These are phyloP conservation scores for Aphidius gifuensis DNA, from an alignment of 1,140 invertebrate genomes.

Conservation along the genomic window DNA sequence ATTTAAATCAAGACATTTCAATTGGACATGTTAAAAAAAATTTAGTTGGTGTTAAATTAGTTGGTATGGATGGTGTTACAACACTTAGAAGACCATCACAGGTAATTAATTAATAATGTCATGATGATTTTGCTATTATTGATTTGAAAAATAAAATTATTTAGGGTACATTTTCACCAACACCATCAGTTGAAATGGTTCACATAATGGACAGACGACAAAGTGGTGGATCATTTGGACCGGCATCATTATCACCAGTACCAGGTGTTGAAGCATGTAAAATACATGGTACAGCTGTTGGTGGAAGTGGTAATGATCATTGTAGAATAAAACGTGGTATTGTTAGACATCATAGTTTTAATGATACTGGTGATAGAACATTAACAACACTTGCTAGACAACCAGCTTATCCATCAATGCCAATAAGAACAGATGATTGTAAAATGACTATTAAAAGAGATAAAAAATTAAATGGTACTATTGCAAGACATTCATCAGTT, in stretches of 20 bases:
- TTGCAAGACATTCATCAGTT: constrained; percentile 40
- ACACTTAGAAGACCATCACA: constrained; percentile 49
- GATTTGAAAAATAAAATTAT: not conserved
- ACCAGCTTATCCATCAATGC: constrained; percentile 53
- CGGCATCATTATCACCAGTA: constrained; percentile 50
- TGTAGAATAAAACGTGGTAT: constrained; percentile 54
- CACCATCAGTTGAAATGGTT: constrained; percentile 53
- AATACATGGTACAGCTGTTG: constrained; percentile 49
- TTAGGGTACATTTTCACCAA: constrained; percentile 52
- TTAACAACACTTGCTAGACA: constrained; percentile 51
- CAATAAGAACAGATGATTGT: constrained; percentile 47
- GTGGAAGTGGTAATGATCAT: constrained; percentile 47
- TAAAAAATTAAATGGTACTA: constrained; percentile 34
- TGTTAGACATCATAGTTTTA: constrained; percentile 54
- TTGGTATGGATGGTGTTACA: constrained; percentile 51
- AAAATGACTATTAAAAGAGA: constrained; percentile 47
- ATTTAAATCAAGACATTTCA: constrained; percentile 25
- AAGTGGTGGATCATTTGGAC: constrained; percentile 48
- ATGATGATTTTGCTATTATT: not conserved
- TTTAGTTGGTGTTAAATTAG: constrained; percentile 50
- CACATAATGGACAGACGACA: constrained; percentile 52
- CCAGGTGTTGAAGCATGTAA: constrained; percentile 52
- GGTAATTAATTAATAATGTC: constrained; percentile 26
- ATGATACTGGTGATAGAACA: constrained; percentile 50
- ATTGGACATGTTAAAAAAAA: constrained; percentile 40